Base-by-base conservation (phyloP, 2,113 vertebrate genomes). In the Heteronetta atricapilla region DNA sequence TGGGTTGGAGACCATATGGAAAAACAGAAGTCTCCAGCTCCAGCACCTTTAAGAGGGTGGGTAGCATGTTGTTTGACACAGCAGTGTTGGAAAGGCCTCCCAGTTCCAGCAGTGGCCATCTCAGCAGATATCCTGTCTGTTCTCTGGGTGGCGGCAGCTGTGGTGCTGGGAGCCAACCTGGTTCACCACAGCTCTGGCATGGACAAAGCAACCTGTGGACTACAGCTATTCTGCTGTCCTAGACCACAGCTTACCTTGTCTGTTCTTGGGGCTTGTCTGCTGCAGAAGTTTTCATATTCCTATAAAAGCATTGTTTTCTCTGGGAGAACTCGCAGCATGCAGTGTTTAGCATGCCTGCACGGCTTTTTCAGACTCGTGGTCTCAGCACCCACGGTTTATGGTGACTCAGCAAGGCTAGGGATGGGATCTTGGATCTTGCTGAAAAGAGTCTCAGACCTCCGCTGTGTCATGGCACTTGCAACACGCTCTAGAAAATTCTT, bases 401-500 rank as follows among this genome's bases (percentile, higher is more conserved):
- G 59, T 75, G 48, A 75, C 38, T 81, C 46, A 69, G 6, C 38
- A 36, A 82, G 33, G 48, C 23, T 67, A n/a, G 36, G 77, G 36
- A 58, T 53, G 44, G n/a, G 34, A 85, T 76, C 62, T 82, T 66
- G 28, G 76, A 2, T 82, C 59, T 55, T 76, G 46, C 69, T 15
- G 56, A 60, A 40, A 73, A 90, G 42, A 78, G 20, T 59, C 31
- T 88, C 38, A 82, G 69, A 72, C 44, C n/a, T 82, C 36, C 26
- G 55, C 38, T 33, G 48, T 89, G 64, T 25, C 72, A 82, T 3
- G 68, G 52, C 33, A 69, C 62, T 82, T 81, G 23, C 79, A 92
- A 84, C 25, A 83, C 83, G 12, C 72, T 75, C 84, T 82, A 50
- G 50, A 89, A 92, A 91, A 86, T 50, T 91, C 66, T 59, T 74